These are phyloP conservation scores for Drosophila infuscata DNA, from an alignment of 2,888 invertebrate genomes.

Conservation along the genomic window DNA sequence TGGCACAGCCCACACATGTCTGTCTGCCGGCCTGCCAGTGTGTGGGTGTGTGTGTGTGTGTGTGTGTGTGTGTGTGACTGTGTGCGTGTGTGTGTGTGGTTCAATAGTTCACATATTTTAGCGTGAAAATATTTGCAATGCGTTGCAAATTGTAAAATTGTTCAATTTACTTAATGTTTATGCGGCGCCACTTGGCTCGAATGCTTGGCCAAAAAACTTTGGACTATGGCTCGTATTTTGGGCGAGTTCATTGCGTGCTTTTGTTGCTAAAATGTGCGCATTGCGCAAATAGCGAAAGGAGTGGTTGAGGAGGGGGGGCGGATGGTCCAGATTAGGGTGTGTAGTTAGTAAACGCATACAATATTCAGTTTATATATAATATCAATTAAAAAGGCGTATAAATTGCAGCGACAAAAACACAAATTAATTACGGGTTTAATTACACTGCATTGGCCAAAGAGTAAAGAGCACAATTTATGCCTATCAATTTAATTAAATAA, in stretches of 20 bases:
- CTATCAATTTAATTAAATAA: slow-evolving; percentile 74
- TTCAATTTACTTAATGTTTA: slow-evolving; percentile 57
- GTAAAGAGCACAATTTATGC: slow-evolving; percentile 52
- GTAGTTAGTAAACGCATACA: slow-evolving; percentile 27
- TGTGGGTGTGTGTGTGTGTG: background rate
- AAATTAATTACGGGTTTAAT: slow-evolving; percentile 63
- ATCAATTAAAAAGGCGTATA: slow-evolving; percentile 14
- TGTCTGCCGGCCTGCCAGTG: background rate
- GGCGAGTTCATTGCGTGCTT: slow-evolving; percentile 44
- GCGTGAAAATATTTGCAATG: slow-evolving; percentile 66
- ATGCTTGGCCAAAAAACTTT: slow-evolving; percentile 20
- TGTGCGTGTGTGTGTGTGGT: background rate
- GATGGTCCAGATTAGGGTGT: background rate
- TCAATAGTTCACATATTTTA: slow-evolving; percentile 69
- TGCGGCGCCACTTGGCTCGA: slow-evolving; percentile 55
- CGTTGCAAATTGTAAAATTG: slow-evolving; percentile 65
- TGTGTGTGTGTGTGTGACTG: slow-evolving; percentile 7
- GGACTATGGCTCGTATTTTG: slow-evolving; percentile 26
- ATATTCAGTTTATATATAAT: slow-evolving; percentile 23
- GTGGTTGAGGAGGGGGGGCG: too few species aligned
- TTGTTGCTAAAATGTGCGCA: slow-evolving; percentile 37
- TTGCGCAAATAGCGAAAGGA: slow-evolving; percentile 30
- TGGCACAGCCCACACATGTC: slow-evolving; percentile 17
- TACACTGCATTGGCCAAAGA: slow-evolving; percentile 15
- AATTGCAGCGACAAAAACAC: background rate